phyloP scores from a whole-genome alignment of 64 coral and sea anemone species.

The Acropora tenuis region DNA sequence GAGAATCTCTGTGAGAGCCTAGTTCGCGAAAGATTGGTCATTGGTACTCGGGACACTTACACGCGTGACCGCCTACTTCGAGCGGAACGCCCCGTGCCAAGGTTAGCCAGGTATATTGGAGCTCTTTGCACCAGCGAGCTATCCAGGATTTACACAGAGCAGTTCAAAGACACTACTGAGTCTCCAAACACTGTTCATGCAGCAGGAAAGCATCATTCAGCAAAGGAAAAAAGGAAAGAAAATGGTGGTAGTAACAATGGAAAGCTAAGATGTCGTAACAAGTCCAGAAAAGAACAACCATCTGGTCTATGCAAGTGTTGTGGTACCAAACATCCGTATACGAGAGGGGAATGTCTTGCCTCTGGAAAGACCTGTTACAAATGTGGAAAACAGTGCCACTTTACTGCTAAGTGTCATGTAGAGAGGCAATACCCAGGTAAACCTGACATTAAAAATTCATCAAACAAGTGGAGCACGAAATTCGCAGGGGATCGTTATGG shows the following conservation, averaged over 20 bases:
- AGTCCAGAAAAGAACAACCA: neutral
- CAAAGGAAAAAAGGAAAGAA: neutral
- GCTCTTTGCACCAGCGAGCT: constrained; percentile 3
- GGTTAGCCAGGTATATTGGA: neutral
- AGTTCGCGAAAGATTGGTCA: constrained; percentile 8
- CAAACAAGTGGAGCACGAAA: neutral
- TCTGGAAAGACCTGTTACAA: neutral
- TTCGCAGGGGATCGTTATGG: neutral
- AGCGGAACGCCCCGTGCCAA: constrained; percentile 4
- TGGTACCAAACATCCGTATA: neutral
- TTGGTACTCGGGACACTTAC: neutral
- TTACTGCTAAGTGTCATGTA: neutral
- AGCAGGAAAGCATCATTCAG: neutral
- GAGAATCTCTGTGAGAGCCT: neutral
- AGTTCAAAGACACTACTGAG: neutral
- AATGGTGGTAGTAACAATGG: too few relatives aligned
- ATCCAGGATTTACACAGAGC: constrained; percentile 10
- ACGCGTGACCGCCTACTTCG: neutral
- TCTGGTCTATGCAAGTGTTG: neutral
- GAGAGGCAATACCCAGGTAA: neutral
- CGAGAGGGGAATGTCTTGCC: neutral
- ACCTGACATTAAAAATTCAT: neutral
- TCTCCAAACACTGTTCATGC: neutral
- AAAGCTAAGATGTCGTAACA: too few relatives aligned
- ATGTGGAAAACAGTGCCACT: neutral